phyloP scores from a whole-genome alignment of 2,888 invertebrate species.

The Clistopyga incitator region DNA sequence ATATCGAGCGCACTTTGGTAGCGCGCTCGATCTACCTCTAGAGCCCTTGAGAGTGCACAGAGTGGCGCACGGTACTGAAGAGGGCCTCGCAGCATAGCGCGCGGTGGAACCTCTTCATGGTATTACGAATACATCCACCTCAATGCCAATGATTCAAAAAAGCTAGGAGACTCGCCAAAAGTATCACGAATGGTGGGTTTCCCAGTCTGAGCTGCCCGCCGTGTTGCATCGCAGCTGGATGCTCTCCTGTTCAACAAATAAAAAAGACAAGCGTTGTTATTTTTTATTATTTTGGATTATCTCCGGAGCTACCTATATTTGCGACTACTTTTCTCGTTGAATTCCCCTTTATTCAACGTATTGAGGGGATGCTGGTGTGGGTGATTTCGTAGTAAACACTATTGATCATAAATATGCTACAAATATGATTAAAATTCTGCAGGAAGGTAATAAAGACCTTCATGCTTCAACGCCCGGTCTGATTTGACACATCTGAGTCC shows the following conservation, averaged over 20 bases:
- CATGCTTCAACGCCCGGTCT: too few species aligned
- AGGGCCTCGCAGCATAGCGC: slow-evolving; percentile 42
- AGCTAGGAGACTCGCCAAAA: slow-evolving; percentile 89
- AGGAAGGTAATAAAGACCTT: too few species aligned
- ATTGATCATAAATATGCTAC: too few species aligned
- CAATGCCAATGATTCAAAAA: slow-evolving; percentile 81
- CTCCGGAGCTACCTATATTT: too few species aligned
- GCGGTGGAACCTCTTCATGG: slow-evolving; percentile 18
- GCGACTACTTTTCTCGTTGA: too few species aligned
- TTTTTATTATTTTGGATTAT: too few species aligned
- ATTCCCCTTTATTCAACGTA: too few species aligned
- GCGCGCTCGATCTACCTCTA: slow-evolving; percentile 47
- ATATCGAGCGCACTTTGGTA: slow-evolving; percentile 54
- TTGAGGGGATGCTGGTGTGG: too few species aligned
- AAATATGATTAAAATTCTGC: too few species aligned
- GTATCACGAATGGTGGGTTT: slow-evolving; percentile 90
- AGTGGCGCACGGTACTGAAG: background rate
- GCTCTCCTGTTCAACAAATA: slow-evolving; percentile 87
- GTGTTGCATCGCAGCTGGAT: slow-evolving; percentile 95
- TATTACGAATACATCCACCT: slow-evolving; percentile 45
- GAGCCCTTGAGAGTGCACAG: slow-evolving; percentile 23
- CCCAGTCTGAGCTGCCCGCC: slow-evolving; percentile 88
- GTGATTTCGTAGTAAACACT: too few species aligned
- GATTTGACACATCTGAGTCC: too few species aligned
- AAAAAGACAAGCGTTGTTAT: slow-evolving; percentile 29